Conservation (phyloP, 2,888 invertebrate species). For the Theretra japonica region DNA sequence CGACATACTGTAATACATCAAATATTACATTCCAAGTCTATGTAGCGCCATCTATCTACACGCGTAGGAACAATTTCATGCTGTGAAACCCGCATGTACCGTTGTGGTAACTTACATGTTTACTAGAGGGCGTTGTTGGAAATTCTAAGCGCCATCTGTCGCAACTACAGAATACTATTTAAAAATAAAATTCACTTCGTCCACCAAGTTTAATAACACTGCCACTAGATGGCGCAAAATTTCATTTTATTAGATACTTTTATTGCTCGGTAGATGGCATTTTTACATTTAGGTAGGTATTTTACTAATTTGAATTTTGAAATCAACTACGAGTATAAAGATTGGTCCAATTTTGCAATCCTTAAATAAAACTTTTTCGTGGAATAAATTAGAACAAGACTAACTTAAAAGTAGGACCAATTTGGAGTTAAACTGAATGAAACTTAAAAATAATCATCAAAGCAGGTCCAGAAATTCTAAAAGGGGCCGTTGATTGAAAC, state of each 20-base stretch:
- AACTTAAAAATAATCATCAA: too few relatives aligned
- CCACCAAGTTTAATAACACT: neutral
- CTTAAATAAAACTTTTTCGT: too few relatives aligned
- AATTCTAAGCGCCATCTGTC: constrained; percentile 1
- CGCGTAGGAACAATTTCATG: neutral
- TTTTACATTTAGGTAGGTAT: neutral
- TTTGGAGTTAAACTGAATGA: too few relatives aligned
- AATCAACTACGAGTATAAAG: too few relatives aligned
- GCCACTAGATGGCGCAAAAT: neutral
- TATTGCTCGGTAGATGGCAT: neutral
- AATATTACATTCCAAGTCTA: too few relatives aligned
- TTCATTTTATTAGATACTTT: neutral
- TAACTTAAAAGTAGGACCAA: too few relatives aligned
- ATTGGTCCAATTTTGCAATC: too few relatives aligned
- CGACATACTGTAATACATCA: too few relatives aligned
- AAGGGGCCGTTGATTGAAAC: too few relatives aligned
- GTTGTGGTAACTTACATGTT: neutral
- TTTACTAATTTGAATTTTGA: too few relatives aligned
- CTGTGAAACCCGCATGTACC: neutral
- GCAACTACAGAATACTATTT: neutral
- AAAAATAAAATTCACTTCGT: neutral
- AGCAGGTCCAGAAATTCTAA: too few relatives aligned
- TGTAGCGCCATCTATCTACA: neutral
- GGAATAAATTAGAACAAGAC: too few relatives aligned
- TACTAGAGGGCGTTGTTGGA: neutral